Conservation (phyloP, 2,888 invertebrate species). For the Reticulitermes lucifugus region DNA sequence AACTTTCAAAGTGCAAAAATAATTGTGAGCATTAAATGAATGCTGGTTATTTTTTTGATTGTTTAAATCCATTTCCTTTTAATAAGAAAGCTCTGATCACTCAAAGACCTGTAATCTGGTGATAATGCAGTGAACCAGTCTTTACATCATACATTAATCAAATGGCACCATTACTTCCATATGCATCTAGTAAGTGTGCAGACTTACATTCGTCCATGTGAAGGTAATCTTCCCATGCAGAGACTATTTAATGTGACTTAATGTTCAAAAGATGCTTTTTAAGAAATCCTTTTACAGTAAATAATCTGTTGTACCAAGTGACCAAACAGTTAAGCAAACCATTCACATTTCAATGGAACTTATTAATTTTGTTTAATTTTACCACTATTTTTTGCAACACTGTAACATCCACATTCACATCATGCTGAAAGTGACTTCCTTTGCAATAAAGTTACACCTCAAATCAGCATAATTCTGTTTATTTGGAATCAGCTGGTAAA, state of each 20-base stretch:
- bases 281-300: background rate
- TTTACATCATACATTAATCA: background rate
- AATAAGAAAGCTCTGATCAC: background rate
- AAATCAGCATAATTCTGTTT: no score
- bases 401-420: no score
- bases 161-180: constrained; percentile 5
- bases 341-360: background rate
- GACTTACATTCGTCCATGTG: background rate
- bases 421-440: no score
- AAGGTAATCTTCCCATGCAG: background rate
- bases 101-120: background rate
- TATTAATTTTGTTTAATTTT: background rate
- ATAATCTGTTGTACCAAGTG: background rate
- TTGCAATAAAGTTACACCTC: no score
- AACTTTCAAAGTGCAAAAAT: constrained; percentile 30
- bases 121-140: background rate
- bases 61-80: constrained; percentile 9
- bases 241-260: background rate
- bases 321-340: background rate
- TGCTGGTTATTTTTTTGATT: background rate
- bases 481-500: no score
- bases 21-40: background rate
- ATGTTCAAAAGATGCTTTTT: no score
- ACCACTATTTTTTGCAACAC: no score
- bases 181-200: background rate